Base-by-base conservation (phyloP, 2,797 vertebrate genomes). In the Buphagus erythrorhynchus region DNA sequence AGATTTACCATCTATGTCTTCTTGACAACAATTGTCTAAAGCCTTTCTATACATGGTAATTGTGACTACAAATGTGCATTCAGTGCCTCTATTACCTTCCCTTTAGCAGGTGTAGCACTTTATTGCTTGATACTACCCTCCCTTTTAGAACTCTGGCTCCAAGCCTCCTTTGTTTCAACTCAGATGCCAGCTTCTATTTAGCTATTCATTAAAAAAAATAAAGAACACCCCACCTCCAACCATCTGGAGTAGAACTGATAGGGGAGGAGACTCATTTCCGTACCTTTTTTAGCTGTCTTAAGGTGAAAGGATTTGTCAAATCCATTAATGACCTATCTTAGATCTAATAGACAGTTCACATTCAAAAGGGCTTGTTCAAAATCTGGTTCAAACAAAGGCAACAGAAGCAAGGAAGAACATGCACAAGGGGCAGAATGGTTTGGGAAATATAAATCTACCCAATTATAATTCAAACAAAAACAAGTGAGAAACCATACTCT, bases 161-260 rank as follows among this genome's bases (percentile, higher is more conserved):
- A 93, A 96, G 97, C 96, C 96, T 94, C 77, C 94, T 98, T 98
- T 98, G 96, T 98, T 98, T 96, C 95, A 94, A 83, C 85, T 85
- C 96, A 97, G 94, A 97, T 97, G 97, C 93, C 95, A 97, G 91
- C 68, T 82, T 97, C 93, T 97, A 96, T 97, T 98, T 98, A 96
- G 91, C 79, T 93, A 92, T 97, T 96, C 93, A 95, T 97, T 78
- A 82, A 83, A 92, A 69, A 93, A 95, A 92, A 52, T 45, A 92
- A 94, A 79, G 72, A 82, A 43, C 28, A 75, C 77, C 36, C 66
- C 65, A 46, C 79, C 87, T 76, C 49, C 79, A 93, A 48, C 97
- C 96, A 97, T 98, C 98, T 98, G 98, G 97, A 98, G 92, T 86
- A 96, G 97, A 98, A 95, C 85, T 91, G 96, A 95, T 97, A 97